Evolutionary conservation across 1,140 invertebrate species (phyloP).

Genomic region (Vanessa tameamea): DNA sequence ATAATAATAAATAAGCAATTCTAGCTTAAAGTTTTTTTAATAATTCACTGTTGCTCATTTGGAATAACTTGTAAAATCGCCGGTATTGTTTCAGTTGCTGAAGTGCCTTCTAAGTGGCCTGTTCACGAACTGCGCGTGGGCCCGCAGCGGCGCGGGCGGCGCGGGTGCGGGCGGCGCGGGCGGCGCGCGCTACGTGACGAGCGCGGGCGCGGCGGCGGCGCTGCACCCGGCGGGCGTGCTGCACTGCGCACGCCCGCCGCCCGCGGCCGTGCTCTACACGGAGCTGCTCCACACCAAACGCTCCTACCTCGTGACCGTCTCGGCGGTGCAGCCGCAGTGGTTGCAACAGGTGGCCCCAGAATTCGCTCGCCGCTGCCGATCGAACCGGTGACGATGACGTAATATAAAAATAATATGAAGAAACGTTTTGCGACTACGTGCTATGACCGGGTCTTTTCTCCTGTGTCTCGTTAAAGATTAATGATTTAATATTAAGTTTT

Average conservation of each 20-base stretch:
- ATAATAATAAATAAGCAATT: neutral
- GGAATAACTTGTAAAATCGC: too few relatives aligned
- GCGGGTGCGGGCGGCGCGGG: slow-evolving; percentile 83
- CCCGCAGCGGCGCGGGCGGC: slow-evolving; percentile 84
- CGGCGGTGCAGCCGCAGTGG: slow-evolving; percentile 88
- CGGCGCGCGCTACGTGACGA: slow-evolving; percentile 62
- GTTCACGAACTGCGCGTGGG: slow-evolving; percentile 94
- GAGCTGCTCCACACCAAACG: slow-evolving; percentile 93
- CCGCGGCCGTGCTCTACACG: slow-evolving; percentile 91
- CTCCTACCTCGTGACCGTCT: slow-evolving; percentile 89
- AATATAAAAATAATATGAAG: too few relatives aligned
- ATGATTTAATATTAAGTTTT: too few relatives aligned
- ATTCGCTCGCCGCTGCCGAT: slow-evolving; percentile 57
- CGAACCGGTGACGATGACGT: slow-evolving; percentile 49
- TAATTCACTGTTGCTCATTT: too few relatives aligned
- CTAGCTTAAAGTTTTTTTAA: too few relatives aligned
- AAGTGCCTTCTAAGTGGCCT: slow-evolving; percentile 91
- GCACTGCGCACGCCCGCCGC: slow-evolving; percentile 84
- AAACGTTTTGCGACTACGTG: too few relatives aligned
- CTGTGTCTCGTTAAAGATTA: too few relatives aligned
- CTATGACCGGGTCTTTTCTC: too few relatives aligned
- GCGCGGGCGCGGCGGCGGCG: slow-evolving; percentile 57
- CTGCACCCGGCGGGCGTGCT: slow-evolving; percentile 93
- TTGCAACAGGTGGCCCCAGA: slow-evolving; percentile 74
- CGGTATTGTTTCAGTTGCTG: slow-evolving; percentile 78